Conservation (phyloP, 1,140 invertebrate genomes). For the Xylocopa sonorina region DNA sequence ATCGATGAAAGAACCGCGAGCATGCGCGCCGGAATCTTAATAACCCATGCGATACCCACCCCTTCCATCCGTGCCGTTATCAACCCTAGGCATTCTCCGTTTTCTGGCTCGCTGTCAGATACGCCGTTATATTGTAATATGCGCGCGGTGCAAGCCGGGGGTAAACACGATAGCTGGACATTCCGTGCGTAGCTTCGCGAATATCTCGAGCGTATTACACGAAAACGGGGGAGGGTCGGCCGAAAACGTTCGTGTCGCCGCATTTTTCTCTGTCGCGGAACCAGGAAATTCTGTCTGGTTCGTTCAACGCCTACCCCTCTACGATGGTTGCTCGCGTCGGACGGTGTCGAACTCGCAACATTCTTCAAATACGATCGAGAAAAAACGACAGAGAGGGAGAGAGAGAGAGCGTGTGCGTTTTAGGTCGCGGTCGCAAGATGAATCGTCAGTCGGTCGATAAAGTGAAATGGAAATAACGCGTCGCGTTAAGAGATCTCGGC, state of each 20-base stretch:
- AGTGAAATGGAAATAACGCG: constrained; percentile 51
- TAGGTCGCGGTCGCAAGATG: constrained; percentile 1
- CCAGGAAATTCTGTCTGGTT: constrained; percentile 15
- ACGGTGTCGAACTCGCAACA: no score
- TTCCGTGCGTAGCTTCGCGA: constrained; percentile 54
- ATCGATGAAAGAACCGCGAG: constrained; percentile 81
- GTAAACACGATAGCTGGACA: constrained; percentile 67
- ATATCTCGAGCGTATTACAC: constrained; percentile 28
- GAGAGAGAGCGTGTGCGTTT: no score
- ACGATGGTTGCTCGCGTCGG: neutral
- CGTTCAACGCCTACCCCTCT: neutral
- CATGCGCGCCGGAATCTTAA: constrained; percentile 80
- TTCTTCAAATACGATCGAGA: no score
- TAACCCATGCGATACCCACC: constrained; percentile 77
- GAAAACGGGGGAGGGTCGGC: neutral
- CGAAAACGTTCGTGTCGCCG: constrained; percentile 23
- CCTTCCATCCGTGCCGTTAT: constrained; percentile 49
- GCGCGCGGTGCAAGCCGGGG: constrained; percentile 62
- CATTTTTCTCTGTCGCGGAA: constrained; percentile 20
- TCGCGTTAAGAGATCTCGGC: constrained; percentile 53
- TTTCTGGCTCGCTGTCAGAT: constrained; percentile 58
- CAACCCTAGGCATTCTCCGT: constrained; percentile 52
- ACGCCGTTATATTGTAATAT: constrained; percentile 71
- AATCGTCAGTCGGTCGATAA: constrained; percentile 33
- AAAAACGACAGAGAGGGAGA: no score